Evolutionary conservation across 2,113 vertebrate genomes (phyloP).

Genomic region (Bubo bubo): DNA sequence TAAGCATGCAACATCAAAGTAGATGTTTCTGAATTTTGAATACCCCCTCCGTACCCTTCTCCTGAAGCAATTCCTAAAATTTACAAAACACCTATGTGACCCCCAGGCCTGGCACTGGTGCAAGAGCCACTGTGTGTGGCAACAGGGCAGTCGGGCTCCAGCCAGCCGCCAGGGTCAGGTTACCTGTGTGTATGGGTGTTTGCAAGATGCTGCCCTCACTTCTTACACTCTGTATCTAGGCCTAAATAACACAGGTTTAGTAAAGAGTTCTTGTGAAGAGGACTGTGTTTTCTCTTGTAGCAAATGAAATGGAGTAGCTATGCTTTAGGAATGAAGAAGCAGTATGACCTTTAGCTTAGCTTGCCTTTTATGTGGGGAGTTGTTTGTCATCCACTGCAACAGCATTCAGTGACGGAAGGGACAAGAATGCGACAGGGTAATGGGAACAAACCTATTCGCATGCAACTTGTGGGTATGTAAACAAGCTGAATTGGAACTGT

Average conservation of each 20-base stretch:
- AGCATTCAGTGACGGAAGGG: neutral
- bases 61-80: neutral
- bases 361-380: slow-evolving; percentile 17
- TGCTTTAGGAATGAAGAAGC: neutral
- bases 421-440: neutral
- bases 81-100: neutral
- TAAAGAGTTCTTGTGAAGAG: neutral
- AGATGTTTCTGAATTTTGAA: slow-evolving; percentile 3
- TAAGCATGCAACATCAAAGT: neutral
- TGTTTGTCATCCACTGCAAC: neutral
- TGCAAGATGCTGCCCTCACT: neutral
- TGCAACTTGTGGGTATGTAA: neutral
- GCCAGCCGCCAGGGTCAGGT: neutral
- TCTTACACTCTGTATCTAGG: neutral
- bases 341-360: neutral
- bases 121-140: neutral
- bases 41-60: neutral
- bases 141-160: neutral
- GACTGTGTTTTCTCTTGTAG: neutral
- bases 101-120: neutral
- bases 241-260: neutral
- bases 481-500: neutral
- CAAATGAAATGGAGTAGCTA: neutral
- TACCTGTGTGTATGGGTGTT: rapidly evolving
- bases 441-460: neutral